These are phyloP conservation scores for Syrista parreyssii DNA, from an alignment of 2,888 invertebrate species.

Conservation along the genomic window DNA sequence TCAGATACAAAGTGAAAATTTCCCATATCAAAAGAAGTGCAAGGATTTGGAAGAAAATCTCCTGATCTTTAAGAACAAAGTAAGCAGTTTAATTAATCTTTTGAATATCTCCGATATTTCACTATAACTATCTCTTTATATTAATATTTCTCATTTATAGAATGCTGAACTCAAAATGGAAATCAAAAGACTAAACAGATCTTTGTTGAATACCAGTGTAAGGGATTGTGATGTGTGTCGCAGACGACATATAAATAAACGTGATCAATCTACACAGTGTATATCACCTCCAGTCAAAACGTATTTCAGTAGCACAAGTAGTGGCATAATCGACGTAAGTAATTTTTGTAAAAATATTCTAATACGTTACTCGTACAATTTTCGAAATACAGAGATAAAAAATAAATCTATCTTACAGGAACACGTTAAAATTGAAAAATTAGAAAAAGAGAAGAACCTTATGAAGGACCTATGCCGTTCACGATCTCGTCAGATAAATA, in stretches of 20 bases:
- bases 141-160: constrained; percentile 24
- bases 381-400: background rate
- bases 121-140: background rate
- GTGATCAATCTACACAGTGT: constrained; percentile 48
- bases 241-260: constrained; percentile 39
- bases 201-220: constrained; percentile 32
- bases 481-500: constrained; percentile 56
- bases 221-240: constrained; percentile 49
- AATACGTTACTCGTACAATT: background rate
- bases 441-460: constrained; percentile 68
- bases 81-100: constrained; percentile 21
- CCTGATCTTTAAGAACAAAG: constrained; percentile 40
- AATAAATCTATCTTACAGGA: constrained; percentile 57
- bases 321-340: constrained; percentile 49
- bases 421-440: constrained; percentile 68
- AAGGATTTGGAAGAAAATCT: constrained; percentile 50
- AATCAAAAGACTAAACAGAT: constrained; percentile 37
- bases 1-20: constrained; percentile 50
- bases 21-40: constrained; percentile 54
- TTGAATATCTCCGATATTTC: background rate
- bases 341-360: background rate
- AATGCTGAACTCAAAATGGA: constrained; percentile 37
- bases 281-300: constrained; percentile 33
- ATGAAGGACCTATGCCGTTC: constrained; percentile 68
- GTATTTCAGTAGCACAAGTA: constrained; percentile 38